Evolutionary conservation across 2,113 vertebrate genomes (phyloP).

Genomic region (Acanthochromis polyacanthus): DNA sequence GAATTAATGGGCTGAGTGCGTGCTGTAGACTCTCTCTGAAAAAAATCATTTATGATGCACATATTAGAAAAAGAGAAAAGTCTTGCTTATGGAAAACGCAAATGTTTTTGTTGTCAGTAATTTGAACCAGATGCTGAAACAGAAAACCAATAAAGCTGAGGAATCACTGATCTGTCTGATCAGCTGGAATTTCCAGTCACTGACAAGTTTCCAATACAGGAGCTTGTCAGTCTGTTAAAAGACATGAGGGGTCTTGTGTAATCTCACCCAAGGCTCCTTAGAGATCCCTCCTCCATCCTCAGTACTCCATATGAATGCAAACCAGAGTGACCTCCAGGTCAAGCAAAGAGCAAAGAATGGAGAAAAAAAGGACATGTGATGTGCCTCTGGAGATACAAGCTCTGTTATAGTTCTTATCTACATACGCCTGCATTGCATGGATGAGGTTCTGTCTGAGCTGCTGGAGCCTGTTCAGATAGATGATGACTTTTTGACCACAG

Average conservation of each 20-base stretch:
- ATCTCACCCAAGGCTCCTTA: background rate
- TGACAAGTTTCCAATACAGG: background rate
- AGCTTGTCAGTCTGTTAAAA: background rate
- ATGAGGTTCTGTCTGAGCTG: background rate
- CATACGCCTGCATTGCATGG: background rate
- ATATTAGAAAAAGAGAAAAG: too few species aligned
- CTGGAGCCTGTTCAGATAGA: background rate
- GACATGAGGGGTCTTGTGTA: background rate
- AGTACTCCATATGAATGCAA: background rate
- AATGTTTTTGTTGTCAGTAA: too few species aligned
- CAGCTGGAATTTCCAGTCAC: background rate
- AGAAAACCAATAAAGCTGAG: background rate
- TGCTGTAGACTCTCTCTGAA: too few species aligned
- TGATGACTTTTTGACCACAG: background rate
- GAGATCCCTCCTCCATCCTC: background rate
- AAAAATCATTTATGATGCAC: too few species aligned
- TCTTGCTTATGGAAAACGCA: too few species aligned
- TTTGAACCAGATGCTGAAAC: too few species aligned
- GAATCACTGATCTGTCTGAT: background rate
- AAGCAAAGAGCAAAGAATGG: background rate
- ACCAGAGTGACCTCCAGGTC: slow-evolving; percentile 8
- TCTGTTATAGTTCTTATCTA: slow-evolving; percentile 4
- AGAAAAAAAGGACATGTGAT: background rate
- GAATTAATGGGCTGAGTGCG: too few species aligned
- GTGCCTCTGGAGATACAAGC: background rate